Evolutionary conservation across 2,797 vertebrate species (phyloP), one percentile per base, ranked within the genome.

Genomic region (Cyprinella venusta): DNA sequence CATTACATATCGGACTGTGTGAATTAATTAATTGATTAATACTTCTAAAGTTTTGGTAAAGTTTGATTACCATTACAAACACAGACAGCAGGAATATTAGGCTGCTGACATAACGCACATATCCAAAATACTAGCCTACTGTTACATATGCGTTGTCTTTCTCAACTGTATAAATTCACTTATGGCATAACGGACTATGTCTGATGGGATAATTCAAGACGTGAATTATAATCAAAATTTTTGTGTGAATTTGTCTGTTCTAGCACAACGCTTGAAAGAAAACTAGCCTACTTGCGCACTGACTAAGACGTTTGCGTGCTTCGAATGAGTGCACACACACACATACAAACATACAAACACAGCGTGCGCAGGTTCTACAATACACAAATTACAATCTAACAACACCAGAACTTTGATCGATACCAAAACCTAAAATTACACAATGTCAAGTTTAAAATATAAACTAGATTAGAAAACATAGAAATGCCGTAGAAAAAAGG

Each of bases 311-410:
- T 45, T 13, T 5, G 45, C 18, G 1, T 0, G 6, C 50, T 19
- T 52, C 50, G 1, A 7, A 52, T 19, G 50, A 48, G 45, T 15
- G 12, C 2, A 1, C 10, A 4, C 42, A 4, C 42, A 13, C 42
- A 13, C 40, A 42, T 10, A 4, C 12, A 40, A 8, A 9, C 40
- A 40, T 2, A 40, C 40, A 42, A 0, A 42, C 40, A 42, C 15
- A 18, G 16, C 5, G 5, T 36, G 48, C 1, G 5, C 15, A 5
- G 19, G 7, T 52, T 54, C 52, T 54, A 42, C 9, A 48, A 80
- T 78, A 52, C 77, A 78, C 71, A 45, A 56, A 63, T 36, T 42
- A 36, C 38, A 79, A 24, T 76, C 33, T 40, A 76, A 13, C 72
- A 76, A 18, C 48, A 52, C 71, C 45, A 69, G 19, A 26, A 61